Conservation (phyloP, 2,888 invertebrate genomes). For the Rotaria socialis region DNA sequence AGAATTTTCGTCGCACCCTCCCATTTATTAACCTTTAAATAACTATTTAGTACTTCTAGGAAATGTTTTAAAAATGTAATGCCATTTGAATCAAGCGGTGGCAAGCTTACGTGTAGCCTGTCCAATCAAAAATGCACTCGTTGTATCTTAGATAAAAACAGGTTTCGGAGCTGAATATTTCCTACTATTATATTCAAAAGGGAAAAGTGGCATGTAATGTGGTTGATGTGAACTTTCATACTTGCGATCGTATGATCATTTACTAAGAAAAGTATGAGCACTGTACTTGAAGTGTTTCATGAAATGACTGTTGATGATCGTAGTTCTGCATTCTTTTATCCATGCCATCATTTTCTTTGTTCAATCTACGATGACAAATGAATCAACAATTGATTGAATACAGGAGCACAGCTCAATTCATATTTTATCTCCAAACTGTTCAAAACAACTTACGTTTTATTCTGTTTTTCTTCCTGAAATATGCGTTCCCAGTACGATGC, state of each 20-base stretch:
- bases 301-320: not conserved
- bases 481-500: not conserved
- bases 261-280: not conserved
- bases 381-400: not conserved
- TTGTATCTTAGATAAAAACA: no score
- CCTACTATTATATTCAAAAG: no score
- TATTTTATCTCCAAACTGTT: not conserved
- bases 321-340: not conserved
- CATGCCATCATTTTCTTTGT: not conserved
- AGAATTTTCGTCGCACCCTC: no score
- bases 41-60: no score
- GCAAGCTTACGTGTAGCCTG: no score
- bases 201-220: no score
- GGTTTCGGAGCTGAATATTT: no score
- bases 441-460: not conserved
- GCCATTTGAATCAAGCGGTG: no score
- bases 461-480: not conserved
- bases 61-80: no score
- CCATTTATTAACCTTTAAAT: no score
- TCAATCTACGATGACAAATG: not conserved
- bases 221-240: no score
- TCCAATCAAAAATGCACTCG: no score
- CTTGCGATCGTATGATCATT: not conserved
- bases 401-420: not conserved
- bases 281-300: not conserved